Base-by-base conservation (phyloP, 2,113 vertebrate species). In the Bos indicus region DNA sequence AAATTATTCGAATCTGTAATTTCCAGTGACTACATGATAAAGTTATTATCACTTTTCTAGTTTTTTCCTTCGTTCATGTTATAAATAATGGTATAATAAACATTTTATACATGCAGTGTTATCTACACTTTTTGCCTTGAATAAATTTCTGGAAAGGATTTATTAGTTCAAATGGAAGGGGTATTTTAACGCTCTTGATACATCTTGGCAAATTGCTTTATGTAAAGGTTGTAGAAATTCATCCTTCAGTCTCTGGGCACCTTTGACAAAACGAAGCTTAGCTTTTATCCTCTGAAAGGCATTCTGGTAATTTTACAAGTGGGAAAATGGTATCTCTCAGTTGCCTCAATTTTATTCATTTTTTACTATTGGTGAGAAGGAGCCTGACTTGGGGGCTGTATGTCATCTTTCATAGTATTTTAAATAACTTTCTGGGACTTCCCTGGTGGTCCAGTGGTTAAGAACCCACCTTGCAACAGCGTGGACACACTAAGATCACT, bases 181-280 rank as follows among this genome's bases (percentile, higher is more conserved):
- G 6, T 23, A 7, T 28, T 36, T 36, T 19, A 84, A 33, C 0
- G 2, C 19, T 67, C 3, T 52, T 2, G 3, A 26, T 10, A 9
- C 3, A 0, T 36, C 1, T 19, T 4, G 1, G 17, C 23, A 21
- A 78, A 17, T 2, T 1, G 5, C 13, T 8, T 1, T 4, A 1
- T 17, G 0, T 2, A 14, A 62, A 54, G 10, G 0, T 10, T 3
- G 4, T 1, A 5, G n/a, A 16, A 3, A n/a, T 6, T 8, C 30
- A 5, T 25, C 88, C 54, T 10, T 1, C 13, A 15, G n/a, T 43
- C 30, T 30, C 2, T 0, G 13, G 43, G 74, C 23, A 3, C 13
- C 33, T 57, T 33, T 25, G 21, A 56, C 40, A 11, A 12, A 0
- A 11, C 0, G 4, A 52, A 51, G 43, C 3, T 6, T 4, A 11